Percentiles rank a stretch among this genome's conserved stretches.
Conservation (phyloP, 2,888 invertebrate genomes). For the Itoplectis maculator region DNA sequence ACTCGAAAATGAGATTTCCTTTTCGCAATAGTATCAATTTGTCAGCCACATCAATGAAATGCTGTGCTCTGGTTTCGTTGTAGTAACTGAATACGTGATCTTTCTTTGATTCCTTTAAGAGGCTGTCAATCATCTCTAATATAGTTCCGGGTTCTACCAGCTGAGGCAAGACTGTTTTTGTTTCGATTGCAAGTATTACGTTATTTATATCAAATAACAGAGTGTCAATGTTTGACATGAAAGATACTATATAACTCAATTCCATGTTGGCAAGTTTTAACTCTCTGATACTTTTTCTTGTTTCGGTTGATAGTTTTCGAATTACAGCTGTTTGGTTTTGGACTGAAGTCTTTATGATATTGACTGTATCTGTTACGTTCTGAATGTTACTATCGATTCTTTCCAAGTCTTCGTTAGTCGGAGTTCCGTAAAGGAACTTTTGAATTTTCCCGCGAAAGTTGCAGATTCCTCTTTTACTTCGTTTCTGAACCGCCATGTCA, state of each 20-base stretch:
- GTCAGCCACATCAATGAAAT: slow-evolving; percentile 31
- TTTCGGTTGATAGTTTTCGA: slow-evolving; percentile 37
- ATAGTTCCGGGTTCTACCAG: slow-evolving; percentile 21
- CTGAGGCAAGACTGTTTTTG: slow-evolving; percentile 25
- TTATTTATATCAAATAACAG: slow-evolving; percentile 26
- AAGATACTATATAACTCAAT: slow-evolving; percentile 13
- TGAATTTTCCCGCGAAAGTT: slow-evolving; percentile 38
- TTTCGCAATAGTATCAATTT: slow-evolving; percentile 35
- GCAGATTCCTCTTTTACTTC: slow-evolving; percentile 31
- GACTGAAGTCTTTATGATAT: slow-evolving; percentile 38
- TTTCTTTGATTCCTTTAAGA: slow-evolving; percentile 16
- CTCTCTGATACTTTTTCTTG: neutral
- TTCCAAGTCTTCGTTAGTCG: slow-evolving; percentile 27
- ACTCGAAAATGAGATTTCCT: slow-evolving; percentile 31
- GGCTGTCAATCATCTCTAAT: neutral
- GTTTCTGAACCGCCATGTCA: neutral
- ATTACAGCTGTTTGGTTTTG: slow-evolving; percentile 32
- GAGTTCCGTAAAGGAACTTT: slow-evolving; percentile 36
- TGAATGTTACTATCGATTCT: slow-evolving; percentile 32
- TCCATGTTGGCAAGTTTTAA: slow-evolving; percentile 7
- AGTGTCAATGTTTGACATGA: slow-evolving; percentile 9
- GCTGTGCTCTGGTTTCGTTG: slow-evolving; percentile 33
- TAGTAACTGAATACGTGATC: slow-evolving; percentile 38
- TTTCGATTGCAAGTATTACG: slow-evolving; percentile 23
- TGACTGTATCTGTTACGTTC: slow-evolving; percentile 30